Evolutionary conservation across 2,797 vertebrate genomes (phyloP), one percentile per base, ranked within the genome.

Genomic region (Melanotaenia pygmaea): DNA sequence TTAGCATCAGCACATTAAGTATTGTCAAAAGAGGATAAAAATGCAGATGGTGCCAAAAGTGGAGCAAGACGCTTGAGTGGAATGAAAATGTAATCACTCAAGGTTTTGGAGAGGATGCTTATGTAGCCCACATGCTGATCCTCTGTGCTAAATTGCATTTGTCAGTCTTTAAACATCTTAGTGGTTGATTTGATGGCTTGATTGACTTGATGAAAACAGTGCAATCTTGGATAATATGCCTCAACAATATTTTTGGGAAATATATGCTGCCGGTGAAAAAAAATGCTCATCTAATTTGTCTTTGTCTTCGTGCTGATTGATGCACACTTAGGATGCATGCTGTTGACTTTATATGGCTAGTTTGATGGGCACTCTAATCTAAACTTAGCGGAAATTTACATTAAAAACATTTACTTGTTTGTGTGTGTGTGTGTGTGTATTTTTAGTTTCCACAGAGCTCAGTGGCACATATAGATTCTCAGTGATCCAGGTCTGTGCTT

Each of bases 1-100:
- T 91, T 91, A 83, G 78, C 86, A 85, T 90, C 89, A 81, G 86
- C 89, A 87, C 89, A 89, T 90, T 83, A 88, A 83, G 82, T 83
- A 67, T 82, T 51, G 51, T 71, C 34, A 43, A 71, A 82, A 77
- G 67, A 70, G 69, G 79, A 85, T 84, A 85, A 80, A 91, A 88
- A 85, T 85, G 86, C 88, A 89, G 77, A 91, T 81, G 77, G 75
- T 73, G 81, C 86, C 76, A 83, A 86, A 91, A 91, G 85, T 78
- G 80, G 85, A 88, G 76, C 82, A 81, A 76, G 80, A 80, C 77
- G 83, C 76, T 86, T 40, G 81, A 89, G 86, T 88, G 89, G 87
- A 88, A 91, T 91, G 82, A 85, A 91, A 90, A 89, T 91, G 91
- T 85, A 93, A 93, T 93, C 92, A 93, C 86, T 89, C 67, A 77